Evolutionary conservation across 2,888 invertebrate species (phyloP), one percentile per base, ranked within the genome.

Genomic region (Hydrotaea diabolus): DNA sequence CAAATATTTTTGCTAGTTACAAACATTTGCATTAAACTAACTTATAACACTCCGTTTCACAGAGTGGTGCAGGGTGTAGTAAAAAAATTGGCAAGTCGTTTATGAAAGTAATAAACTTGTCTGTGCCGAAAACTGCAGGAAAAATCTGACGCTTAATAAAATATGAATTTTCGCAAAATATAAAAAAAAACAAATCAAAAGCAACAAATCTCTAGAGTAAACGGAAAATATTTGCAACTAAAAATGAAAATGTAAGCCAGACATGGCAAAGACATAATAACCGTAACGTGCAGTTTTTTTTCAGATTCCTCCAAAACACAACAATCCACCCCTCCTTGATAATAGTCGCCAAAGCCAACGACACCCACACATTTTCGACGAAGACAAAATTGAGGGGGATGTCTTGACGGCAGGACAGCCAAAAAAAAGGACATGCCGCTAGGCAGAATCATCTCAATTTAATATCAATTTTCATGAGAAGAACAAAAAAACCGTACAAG

Each of bases 391-490:
- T 69, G 71, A 74, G 36, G 49, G 69, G 46, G 31, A 23, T n/a
- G 46, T 19, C 43, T 8, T 46, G 2, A 46, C 4, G 11, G 15
- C 13, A 31, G 21, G 15, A 17, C n/a, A 43, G 9, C 7, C 19
- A 53, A 49, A 76, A 73, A 72, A 77, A 79, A 79, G 78, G 85
- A 69, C 83, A 81, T 77, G 55, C 46, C 69, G 53, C 66, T 73
- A 77, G 79, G 43, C 81, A 81, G 66, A 11, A 43, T 79, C 79
- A 74, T 77, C 85, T 77, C 85, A 82, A 85, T 85, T 82, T 85
- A 82, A 85, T 85, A 69, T 73, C 78, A 79, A 79, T 85, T 82
- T 85, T 64, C 46, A 11, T 26, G 7, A 31, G 31, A 31, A 31
- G 31, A 59, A 59, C 62, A 62, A 62, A 31, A 62, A 69, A 43